Evolutionary conservation across 2,888 invertebrate species (phyloP).

Genomic region (Drosophila formosana): DNA sequence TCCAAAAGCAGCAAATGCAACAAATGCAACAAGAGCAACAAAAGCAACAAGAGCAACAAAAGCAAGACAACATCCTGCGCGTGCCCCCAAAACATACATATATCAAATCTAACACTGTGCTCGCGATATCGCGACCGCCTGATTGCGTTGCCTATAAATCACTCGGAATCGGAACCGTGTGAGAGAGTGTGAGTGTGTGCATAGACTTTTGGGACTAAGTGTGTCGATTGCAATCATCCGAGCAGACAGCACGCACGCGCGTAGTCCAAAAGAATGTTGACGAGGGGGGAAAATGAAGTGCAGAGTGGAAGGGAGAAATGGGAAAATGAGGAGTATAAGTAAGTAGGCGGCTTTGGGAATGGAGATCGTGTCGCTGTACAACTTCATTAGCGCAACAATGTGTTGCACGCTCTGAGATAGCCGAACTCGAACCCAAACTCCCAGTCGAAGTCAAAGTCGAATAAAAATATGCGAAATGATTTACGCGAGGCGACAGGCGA

Average conservation of each 20-base stretch:
- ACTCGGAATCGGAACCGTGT: slow-evolving; percentile 63
- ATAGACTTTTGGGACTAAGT: slow-evolving; percentile 37
- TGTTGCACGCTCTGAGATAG: slow-evolving; percentile 7
- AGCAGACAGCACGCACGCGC: slow-evolving; percentile 78
- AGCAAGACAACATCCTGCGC: slow-evolving; percentile 71
- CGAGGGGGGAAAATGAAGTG: slow-evolving; percentile 14
- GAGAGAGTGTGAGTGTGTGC: slow-evolving; percentile 11
- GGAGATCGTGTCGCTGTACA: slow-evolving; percentile 40
- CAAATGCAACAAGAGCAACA: slow-evolving; percentile 39
- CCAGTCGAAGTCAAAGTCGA: slow-evolving; percentile 14
- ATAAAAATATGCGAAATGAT: slow-evolving; percentile 55
- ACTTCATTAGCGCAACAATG: slow-evolving; percentile 54
- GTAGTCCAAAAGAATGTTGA: slow-evolving; percentile 30
- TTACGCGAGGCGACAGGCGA: slow-evolving; percentile 72
- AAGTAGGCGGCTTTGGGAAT: slow-evolving; percentile 23
- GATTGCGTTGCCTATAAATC: slow-evolving; percentile 75
- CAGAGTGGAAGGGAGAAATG: not conserved
- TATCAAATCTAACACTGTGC: slow-evolving; percentile 73
- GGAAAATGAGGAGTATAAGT: slow-evolving; percentile 11
- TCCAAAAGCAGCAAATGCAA: slow-evolving; percentile 33
- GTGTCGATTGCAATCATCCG: slow-evolving; percentile 74
- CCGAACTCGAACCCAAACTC: slow-evolving; percentile 33
- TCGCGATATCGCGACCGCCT: slow-evolving; percentile 73
- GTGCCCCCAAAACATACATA: slow-evolving; percentile 77
- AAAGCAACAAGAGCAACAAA: slow-evolving; percentile 28